Evolutionary conservation across 2,888 invertebrate genomes (phyloP), one percentile per base, ranked within the genome.

Genomic region (Brachylomia viminalis): DNA sequence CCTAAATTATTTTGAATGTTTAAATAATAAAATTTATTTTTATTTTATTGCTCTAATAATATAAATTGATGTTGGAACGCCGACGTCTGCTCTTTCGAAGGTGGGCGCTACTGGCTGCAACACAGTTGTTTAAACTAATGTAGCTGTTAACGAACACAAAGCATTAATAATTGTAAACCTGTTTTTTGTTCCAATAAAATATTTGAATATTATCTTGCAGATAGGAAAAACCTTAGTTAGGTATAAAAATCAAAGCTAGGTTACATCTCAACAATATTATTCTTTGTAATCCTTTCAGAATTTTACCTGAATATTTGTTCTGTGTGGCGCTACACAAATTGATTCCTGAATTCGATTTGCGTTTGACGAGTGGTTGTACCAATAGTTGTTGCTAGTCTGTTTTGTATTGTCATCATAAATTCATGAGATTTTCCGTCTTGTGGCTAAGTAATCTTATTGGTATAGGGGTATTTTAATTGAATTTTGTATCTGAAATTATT

Each of bases 281-380:
- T 92, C 92, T 92, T 83, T 92, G 93, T 79, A 88, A 89, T 88
- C 87, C 88, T 90, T 90, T 91, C 88, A 90, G 77, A 86, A 88
- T 92, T 93, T 94, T 92, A 93, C 93, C 92, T 93, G 92, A 91
- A 92, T 94, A 92, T 95, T 95, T 95, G 93, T 92, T 91, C 89
- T 88, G 87, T 90, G 85, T 89, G 87, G 87, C 86, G 80, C 90
- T 89, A 93, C 89, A 90, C 91, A 94, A 93, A 95, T 94, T 93
- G 95, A 93, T 93, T 95, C 90, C 82, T 80, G 86, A 91, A 93
- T 93, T 91, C 91, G 90, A 93, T 94, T 95, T 92, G 85, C 86
- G 82, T 91, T 89, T 92, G 91, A 88, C 89, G 88, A 90, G 80
- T 79, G 71, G 75, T 82, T 58, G 42, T 76, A 72, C 68, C 72